These are phyloP conservation scores for Fulica atra DNA, from an alignment of 2,113 vertebrate species.

Conservation along the genomic window DNA sequence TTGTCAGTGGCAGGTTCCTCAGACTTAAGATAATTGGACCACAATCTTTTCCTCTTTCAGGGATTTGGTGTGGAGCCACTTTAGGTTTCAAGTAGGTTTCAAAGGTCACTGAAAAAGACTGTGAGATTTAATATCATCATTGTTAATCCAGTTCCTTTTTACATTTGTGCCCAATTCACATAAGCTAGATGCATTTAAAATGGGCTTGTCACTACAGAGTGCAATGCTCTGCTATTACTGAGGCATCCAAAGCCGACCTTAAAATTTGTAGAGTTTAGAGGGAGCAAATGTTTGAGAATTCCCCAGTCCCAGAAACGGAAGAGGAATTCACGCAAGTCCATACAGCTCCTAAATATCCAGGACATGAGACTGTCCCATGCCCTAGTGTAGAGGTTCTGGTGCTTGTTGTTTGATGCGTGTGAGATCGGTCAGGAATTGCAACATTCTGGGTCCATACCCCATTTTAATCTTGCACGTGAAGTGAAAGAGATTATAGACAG, in stretches of 20 bases:
- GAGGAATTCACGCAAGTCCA: background rate
- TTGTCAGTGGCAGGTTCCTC: background rate
- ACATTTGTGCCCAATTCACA: background rate
- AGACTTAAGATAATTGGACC: background rate
- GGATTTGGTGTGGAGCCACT: background rate
- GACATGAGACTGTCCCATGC: background rate
- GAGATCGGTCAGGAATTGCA: background rate
- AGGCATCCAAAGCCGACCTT: background rate
- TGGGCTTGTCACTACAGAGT: background rate
- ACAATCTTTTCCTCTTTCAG: background rate
- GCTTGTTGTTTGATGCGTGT: background rate
- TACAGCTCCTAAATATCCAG: background rate
- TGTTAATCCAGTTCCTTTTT: background rate
- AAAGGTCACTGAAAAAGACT: background rate
- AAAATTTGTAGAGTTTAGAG: background rate
- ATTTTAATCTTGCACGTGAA: background rate
- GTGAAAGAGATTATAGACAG: background rate
- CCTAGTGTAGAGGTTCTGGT: fast-evolving
- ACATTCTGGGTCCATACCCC: background rate
- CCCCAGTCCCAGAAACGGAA: background rate
- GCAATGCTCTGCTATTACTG: background rate
- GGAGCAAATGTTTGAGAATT: background rate
- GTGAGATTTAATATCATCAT: background rate
- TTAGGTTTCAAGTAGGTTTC: constrained; percentile 3
- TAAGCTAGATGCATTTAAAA: background rate